Conservation (phyloP, 1,140 invertebrate species). For the Drosophila varians region DNA sequence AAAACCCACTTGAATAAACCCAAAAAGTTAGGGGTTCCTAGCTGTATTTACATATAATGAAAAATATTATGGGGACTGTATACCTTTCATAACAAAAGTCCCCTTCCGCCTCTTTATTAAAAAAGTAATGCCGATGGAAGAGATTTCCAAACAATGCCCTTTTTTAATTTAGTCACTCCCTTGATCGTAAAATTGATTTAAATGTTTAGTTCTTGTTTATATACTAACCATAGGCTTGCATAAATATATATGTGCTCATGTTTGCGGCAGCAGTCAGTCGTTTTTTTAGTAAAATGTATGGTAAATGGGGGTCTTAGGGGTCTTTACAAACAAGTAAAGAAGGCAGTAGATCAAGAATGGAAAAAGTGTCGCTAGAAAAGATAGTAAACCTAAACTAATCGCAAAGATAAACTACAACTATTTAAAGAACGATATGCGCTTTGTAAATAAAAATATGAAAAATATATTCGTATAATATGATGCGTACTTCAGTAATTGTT, state of each 20-base stretch:
- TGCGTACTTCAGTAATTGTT: constrained; percentile 33
- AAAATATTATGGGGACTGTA: too few relatives aligned
- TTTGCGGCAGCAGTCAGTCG: constrained; percentile 77
- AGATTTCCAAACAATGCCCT: not conserved
- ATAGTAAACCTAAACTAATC: constrained; percentile 22
- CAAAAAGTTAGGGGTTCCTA: not conserved
- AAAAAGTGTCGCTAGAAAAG: constrained; percentile 13
- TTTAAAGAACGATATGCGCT: constrained; percentile 17
- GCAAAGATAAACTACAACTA: not conserved
- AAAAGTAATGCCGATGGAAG: too few relatives aligned
- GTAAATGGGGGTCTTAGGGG: constrained; percentile 14
- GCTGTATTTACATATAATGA: too few relatives aligned
- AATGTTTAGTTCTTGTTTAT: not conserved
- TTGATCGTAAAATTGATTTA: not conserved
- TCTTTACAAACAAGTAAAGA: constrained; percentile 16
- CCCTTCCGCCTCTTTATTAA: too few relatives aligned
- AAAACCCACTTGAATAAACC: not conserved
- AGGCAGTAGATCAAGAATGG: constrained; percentile 22
- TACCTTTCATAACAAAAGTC: too few relatives aligned
- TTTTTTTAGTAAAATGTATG: constrained; percentile 15
- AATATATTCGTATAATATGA: not conserved
- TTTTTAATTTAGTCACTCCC: not conserved
- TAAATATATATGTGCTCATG: constrained; percentile 78
- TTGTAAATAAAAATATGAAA: constrained; percentile 28
- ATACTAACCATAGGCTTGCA: constrained; percentile 80